Percentiles rank a stretch among this genome's conserved stretches.
phyloP scores from a whole-genome alignment of 2,888 invertebrate species.

The Drosophila yooni region DNA sequence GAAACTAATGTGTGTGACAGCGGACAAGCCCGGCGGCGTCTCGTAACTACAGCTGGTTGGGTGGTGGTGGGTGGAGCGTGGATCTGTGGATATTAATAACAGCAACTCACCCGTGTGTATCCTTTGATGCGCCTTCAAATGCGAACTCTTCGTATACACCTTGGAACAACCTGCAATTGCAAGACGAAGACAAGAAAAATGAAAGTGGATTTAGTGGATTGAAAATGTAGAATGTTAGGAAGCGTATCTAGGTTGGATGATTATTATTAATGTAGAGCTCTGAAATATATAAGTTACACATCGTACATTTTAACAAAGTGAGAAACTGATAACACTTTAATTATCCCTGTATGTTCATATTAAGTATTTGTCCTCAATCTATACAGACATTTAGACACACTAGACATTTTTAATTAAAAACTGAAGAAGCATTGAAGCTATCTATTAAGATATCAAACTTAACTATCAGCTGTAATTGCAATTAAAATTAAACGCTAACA shows the following conservation, averaged over 20 bases:
- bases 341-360: background rate
- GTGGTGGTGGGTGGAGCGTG: conserved; percentile 21
- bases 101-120: conserved; percentile 95
- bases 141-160: conserved; percentile 99
- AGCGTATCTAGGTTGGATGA: background rate
- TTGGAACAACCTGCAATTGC: conserved; percentile 91
- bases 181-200: background rate
- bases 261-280: background rate
- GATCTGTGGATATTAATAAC: conserved; percentile 44
- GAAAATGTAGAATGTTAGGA: background rate
- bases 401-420: background rate
- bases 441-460: background rate
- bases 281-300: background rate
- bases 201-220: conserved; percentile 6
- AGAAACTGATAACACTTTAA: background rate
- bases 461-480: background rate
- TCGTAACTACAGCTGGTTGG: conserved; percentile 37
- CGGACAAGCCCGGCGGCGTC: conserved; percentile 33
- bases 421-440: background rate
- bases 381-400: background rate
- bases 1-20: conserved; percentile 39
- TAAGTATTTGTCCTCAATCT: background rate
- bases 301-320: background rate
- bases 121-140: conserved; percentile 98
- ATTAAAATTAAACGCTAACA: conserved; percentile 3